phyloP scores from a whole-genome alignment of 2,888 invertebrate species.

The Dromius quadrimaculatus region DNA sequence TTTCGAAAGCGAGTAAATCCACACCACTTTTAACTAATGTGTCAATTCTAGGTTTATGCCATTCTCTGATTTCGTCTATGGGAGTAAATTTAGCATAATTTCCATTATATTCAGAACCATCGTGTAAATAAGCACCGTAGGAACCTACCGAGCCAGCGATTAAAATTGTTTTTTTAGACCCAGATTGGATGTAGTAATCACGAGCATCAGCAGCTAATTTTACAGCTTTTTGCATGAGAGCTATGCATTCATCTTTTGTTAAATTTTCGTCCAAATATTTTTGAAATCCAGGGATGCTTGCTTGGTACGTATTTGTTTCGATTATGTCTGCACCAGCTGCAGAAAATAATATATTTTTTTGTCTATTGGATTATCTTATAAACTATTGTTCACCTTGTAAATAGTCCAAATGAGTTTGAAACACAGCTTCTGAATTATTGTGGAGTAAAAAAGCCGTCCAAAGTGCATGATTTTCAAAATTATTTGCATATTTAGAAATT shows the following conservation, averaged over 20 bases:
- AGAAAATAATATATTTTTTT: too few relatives aligned
- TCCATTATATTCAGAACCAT: constrained; percentile 91
- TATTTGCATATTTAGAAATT: constrained; percentile 76
- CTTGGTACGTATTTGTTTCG: constrained; percentile 88
- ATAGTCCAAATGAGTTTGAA: constrained; percentile 82
- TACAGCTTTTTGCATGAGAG: constrained; percentile 79
- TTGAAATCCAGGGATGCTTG: constrained; percentile 79
- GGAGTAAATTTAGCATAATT: constrained; percentile 75
- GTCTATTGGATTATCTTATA: too few relatives aligned
- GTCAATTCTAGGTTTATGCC: constrained; percentile 84
- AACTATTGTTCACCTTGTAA: constrained; percentile 72
- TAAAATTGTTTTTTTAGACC: constrained; percentile 63
- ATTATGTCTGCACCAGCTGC: constrained; percentile 88
- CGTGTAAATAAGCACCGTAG: constrained; percentile 87
- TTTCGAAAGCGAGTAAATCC: constrained; percentile 88
- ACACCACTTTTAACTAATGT: constrained; percentile 81
- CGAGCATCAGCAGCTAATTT: constrained; percentile 78
- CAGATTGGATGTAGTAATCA: constrained; percentile 70
- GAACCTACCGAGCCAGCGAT: constrained; percentile 91
- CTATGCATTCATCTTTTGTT: constrained; percentile 73
- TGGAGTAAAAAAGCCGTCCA: constrained; percentile 86
- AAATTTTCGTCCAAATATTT: constrained; percentile 73
- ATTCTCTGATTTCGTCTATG: constrained; percentile 74
- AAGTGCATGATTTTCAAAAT: constrained; percentile 83
- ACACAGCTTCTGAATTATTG: constrained; percentile 80